A percentile compares a stretch with the other conserved stretches of the same genome.
Conservation (phyloP, 2,113 vertebrate species). For the Trinectes maculatus region DNA sequence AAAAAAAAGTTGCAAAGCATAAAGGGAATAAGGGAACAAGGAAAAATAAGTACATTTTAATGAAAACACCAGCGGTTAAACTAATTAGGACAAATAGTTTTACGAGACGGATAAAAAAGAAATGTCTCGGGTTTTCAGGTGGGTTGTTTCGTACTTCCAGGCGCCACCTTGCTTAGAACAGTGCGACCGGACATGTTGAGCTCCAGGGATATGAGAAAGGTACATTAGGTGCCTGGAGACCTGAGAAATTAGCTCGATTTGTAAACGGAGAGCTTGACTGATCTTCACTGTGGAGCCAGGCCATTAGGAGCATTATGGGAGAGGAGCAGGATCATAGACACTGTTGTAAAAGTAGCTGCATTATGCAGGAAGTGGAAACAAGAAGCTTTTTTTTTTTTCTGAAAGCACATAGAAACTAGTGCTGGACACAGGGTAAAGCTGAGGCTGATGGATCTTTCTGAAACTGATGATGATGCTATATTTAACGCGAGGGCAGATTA, state of each 20-base stretch:
- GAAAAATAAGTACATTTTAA: not conserved
- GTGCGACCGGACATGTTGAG: slow-evolving; percentile 11
- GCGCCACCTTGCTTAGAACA: not conserved
- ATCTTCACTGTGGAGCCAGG: slow-evolving; percentile 1
- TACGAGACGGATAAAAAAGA: too few relatives aligned
- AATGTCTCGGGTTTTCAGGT: too few relatives aligned
- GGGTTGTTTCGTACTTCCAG: not conserved
- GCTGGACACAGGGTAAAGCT: too few relatives aligned
- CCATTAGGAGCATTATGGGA: slow-evolving; percentile 1
- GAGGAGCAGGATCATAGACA: not conserved
- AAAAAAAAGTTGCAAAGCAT: not conserved
- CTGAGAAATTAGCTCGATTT: slow-evolving; percentile 14
- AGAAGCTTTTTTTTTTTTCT: not conserved
- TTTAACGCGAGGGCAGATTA: too few relatives aligned
- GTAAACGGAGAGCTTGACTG: slow-evolving; percentile 23
- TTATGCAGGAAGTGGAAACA: not conserved
- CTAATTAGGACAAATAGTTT: too few relatives aligned
- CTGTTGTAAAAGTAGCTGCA: not conserved
- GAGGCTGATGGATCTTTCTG: too few relatives aligned
- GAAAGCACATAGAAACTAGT: not conserved
- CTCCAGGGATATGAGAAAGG: not conserved
- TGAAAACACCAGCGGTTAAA: too few relatives aligned
- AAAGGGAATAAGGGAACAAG: not conserved
- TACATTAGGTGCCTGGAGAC: not conserved
- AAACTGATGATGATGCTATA: too few relatives aligned